Base-by-base conservation (phyloP, 2,797 vertebrate species). In the Podargus strigoides region DNA sequence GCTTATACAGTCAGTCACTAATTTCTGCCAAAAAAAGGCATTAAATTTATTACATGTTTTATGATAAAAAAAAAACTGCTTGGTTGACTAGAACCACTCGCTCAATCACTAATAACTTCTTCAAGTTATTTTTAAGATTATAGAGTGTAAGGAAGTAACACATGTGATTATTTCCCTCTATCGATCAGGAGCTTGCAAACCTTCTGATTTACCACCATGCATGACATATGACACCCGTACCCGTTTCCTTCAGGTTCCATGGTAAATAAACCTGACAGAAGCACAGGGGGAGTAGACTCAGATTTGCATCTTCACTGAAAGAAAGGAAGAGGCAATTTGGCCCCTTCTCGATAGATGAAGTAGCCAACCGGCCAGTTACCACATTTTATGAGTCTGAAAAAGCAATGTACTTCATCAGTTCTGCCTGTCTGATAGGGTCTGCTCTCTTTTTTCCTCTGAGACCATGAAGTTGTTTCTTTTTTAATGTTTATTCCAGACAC, bases 311-410 rank as follows among this genome's bases (percentile, higher is more conserved):
- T 93, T 91, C 55, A 67, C 37, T 86, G 42, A 68, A 90, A 69
- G 55, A 92, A 89, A 87, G 32, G 44, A 77, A 87, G 74, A 37
- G 78, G 52, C 39, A 85, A 17, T 85, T 87, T 96, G 90, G 85
- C 62, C 32, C 23, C 23, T 72, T 95, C 52, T 73, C 37, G 34
- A 12, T 3, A 63, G 59, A 70, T 18, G 70, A 82, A 85, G 70
- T 90, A 88, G 80, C 63, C 80, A 95, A 82, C 86, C 95, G 94
- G 85, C 81, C 90, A 93, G 67, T 27, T 59, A 93, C 77, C 27
- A 79, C 39, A 42, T 92, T 79, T 36, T 67, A 88, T n/a, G 55
- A 94, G 63, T 70, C 90, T 95, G 86, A 93, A 92, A 96, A 95
- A 89, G 63, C 84, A 85, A 85, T 59, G 86, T 85, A 36, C 79